phyloP scores from a whole-genome alignment of 2,888 invertebrate species.

The Acleris literana region DNA sequence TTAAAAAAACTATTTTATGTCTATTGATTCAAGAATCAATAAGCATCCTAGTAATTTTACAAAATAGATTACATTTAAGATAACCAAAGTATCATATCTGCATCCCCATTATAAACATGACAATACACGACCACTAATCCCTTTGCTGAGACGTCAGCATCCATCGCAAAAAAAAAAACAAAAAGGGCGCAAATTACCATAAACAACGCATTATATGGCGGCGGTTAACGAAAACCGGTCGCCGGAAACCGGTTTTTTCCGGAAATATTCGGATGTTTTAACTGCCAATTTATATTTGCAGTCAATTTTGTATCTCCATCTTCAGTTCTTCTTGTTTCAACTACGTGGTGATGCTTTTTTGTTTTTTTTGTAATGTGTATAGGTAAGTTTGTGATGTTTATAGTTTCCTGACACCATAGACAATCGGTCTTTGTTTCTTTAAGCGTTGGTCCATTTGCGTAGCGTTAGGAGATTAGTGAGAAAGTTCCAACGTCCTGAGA shows the following conservation, averaged over 20 bases:
- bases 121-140: conserved; percentile 69
- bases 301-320: background rate
- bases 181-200: conserved; percentile 80
- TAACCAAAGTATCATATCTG: conserved; percentile 21
- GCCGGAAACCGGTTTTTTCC: conserved; percentile 66
- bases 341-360: background rate
- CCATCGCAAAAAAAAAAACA: conserved; percentile 61
- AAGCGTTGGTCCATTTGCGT: conserved; percentile 59
- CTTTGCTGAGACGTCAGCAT: conserved; percentile 60
- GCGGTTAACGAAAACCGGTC: conserved; percentile 67
- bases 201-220: conserved; percentile 76
- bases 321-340: background rate
- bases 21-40: no score
- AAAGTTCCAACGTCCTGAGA: conserved; percentile 44
- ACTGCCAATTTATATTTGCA: conserved; percentile 23
- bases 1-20: no score
- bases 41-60: background rate
- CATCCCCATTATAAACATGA: conserved; percentile 16
- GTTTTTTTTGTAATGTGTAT: background rate
- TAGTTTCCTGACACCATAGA: conserved; percentile 71
- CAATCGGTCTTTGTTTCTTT: conserved; percentile 72
- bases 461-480: conserved; percentile 65
- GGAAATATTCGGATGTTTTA: conserved; percentile 65
- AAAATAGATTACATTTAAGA: conserved; percentile 12
- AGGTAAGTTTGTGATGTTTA: conserved; percentile 38